A percentile compares a stretch with the other conserved stretches of the same genome.
phyloP scores from a whole-genome alignment of 2,888 invertebrate species.

The Caenorhabditis uteleia region DNA sequence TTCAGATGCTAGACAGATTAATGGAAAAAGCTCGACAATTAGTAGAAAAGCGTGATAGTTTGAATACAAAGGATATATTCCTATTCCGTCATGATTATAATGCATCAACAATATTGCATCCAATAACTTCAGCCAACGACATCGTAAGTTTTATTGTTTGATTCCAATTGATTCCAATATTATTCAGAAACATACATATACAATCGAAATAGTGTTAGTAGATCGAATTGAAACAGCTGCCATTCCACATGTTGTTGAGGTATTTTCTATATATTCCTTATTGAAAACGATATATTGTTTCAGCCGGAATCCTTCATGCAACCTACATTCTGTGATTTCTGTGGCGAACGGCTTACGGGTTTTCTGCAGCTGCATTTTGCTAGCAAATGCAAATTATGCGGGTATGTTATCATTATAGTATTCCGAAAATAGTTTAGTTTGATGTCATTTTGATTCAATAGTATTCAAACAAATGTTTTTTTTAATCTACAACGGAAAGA shows the following conservation, averaged over 20 bases:
- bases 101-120: constrained; percentile 63
- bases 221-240: constrained; percentile 55
- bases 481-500: no score
- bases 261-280: no score
- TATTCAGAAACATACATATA: constrained; percentile 61
- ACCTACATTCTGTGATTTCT: constrained; percentile 70
- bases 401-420: no score
- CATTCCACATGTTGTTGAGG: constrained; percentile 61
- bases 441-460: no score
- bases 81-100: constrained; percentile 69
- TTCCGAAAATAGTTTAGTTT: no score
- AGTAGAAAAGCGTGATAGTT: constrained; percentile 44
- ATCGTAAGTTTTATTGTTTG: constrained; percentile 44
- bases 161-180: no score
- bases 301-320: constrained; percentile 56
- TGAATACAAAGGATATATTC: constrained; percentile 54
- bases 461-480: no score
- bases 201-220: constrained; percentile 63
- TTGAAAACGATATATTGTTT: no score
- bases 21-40: constrained; percentile 54
- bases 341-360: constrained; percentile 69
- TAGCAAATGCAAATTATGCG: constrained; percentile 66
- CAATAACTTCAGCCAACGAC: constrained; percentile 55
- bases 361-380: no score
- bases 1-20: constrained; percentile 56